Evolutionary conservation across 2,888 invertebrate species (phyloP).

Genomic region (Rhorus exstirpatorius): DNA sequence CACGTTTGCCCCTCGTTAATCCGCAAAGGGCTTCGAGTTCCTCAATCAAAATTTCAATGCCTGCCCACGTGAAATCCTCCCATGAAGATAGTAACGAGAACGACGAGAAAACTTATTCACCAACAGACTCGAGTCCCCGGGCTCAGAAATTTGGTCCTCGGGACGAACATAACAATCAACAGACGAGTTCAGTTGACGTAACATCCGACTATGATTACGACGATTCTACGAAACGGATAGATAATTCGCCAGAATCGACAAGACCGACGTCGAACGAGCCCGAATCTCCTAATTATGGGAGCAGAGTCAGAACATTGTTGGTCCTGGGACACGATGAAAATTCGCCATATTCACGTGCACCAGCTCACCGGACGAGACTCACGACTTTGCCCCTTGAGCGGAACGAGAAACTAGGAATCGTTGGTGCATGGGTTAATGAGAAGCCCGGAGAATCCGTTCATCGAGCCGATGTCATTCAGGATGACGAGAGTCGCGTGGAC

Average conservation of each 20-base stretch:
- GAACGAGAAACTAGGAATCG: constrained; percentile 9
- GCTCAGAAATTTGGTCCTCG: neutral
- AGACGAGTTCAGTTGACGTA: neutral
- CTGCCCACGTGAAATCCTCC: neutral
- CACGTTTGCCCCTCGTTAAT: neutral
- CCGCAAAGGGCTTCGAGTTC: constrained; percentile 3
- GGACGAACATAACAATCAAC: neutral
- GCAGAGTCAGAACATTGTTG: constrained; percentile 17
- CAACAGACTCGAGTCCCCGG: neutral
- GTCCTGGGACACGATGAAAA: neutral
- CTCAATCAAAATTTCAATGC: neutral
- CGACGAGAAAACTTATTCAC: neutral
- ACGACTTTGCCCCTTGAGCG: neutral
- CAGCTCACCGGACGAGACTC: neutral
- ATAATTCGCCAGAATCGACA: neutral
- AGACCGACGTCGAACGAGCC: neutral
- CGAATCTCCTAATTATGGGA: constrained; percentile 40
- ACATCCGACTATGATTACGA: constrained; percentile 18
- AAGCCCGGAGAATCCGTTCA: constrained; percentile 42
- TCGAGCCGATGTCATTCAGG: constrained; percentile 17
- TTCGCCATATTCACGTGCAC: neutral
- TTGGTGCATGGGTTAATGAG: constrained; percentile 6
- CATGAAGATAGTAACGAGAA: constrained; percentile 5
- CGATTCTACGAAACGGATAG: neutral
- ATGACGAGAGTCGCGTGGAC: constrained; percentile 11